These are phyloP conservation scores for Zonotrichia leucophrys DNA, from an alignment of 2,113 vertebrate genomes.

Conservation along the genomic window DNA sequence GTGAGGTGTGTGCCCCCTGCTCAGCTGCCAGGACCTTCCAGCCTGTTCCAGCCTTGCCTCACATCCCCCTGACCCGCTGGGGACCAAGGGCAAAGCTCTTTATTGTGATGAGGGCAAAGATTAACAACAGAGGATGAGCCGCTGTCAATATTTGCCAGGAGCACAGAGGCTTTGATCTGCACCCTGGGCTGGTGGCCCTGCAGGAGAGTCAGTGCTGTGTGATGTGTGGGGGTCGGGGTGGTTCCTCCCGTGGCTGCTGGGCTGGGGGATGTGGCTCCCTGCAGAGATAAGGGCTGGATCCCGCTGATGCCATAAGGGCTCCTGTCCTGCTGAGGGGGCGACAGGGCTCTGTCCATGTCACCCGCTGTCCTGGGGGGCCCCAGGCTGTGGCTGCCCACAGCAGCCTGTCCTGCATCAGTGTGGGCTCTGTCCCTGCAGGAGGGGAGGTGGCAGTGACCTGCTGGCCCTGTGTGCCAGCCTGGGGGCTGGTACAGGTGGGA, in stretches of 20 bases:
- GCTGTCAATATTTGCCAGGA: background rate
- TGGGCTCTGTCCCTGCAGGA: background rate
- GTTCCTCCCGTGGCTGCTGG: background rate
- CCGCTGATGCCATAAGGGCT: rapidly evolving
- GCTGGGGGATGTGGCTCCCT: background rate
- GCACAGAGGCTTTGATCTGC: background rate
- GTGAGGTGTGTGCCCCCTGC: rapidly evolving
- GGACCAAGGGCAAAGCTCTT: background rate
- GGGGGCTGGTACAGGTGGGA: too few relatives aligned
- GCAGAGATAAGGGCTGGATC: background rate
- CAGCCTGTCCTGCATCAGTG: background rate
- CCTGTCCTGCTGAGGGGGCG: background rate
- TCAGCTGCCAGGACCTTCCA: background rate
- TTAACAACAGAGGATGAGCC: background rate
- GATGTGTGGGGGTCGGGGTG: background rate
- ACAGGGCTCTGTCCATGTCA: background rate
- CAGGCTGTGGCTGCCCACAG: background rate
- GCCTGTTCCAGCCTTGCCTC: background rate
- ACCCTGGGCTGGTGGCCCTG: background rate
- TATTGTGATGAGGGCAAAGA: background rate
- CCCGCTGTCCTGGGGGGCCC: background rate
- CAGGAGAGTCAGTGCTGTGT: rapidly evolving
- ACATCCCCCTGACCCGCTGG: rapidly evolving
- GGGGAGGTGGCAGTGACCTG: background rate
- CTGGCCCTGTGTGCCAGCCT: background rate